Evolutionary conservation across 2,888 invertebrate genomes (phyloP).

Genomic region (Pseudococcus jackbeardsleyi): DNA sequence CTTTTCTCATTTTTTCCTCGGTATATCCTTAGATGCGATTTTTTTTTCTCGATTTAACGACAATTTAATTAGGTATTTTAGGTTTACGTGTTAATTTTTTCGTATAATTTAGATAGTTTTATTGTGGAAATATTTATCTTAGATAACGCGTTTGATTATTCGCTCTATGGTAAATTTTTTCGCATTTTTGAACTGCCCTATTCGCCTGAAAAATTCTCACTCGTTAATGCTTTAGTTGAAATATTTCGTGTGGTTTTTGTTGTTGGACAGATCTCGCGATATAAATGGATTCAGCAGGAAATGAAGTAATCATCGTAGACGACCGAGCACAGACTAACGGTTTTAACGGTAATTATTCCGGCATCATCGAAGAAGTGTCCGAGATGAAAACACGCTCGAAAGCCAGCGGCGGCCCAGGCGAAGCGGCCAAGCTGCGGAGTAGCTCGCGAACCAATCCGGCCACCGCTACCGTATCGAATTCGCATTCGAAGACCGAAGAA

Average conservation of each 20-base stretch:
- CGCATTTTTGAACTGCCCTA: background rate
- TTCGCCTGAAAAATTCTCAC: background rate
- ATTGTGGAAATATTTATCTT: background rate
- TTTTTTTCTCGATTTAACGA: background rate
- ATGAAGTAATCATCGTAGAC: constrained; percentile 60
- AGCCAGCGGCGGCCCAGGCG: background rate
- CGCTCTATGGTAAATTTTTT: background rate
- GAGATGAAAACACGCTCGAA: constrained; percentile 61
- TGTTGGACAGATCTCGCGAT: constrained; percentile 60
- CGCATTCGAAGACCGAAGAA: background rate
- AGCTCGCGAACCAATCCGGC: background rate
- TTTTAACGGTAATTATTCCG: constrained; percentile 55
- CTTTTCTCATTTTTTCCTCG: background rate
- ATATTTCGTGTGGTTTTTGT: constrained; percentile 64
- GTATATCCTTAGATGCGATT: background rate
- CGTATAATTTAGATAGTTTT: background rate
- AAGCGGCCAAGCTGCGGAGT: constrained; percentile 20
- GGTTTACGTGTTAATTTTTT: background rate
- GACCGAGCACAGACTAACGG: constrained; percentile 49
- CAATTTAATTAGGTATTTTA: background rate
- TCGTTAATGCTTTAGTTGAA: constrained; percentile 55
- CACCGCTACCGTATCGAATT: background rate
- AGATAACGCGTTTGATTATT: background rate
- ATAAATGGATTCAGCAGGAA: constrained; percentile 62
- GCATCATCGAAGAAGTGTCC: constrained; percentile 7